A percentile compares a stretch with the other conserved stretches of the same genome.
phyloP scores from a whole-genome alignment of 64 coral and sea anemone species.

The Actinia tenebrosa region DNA sequence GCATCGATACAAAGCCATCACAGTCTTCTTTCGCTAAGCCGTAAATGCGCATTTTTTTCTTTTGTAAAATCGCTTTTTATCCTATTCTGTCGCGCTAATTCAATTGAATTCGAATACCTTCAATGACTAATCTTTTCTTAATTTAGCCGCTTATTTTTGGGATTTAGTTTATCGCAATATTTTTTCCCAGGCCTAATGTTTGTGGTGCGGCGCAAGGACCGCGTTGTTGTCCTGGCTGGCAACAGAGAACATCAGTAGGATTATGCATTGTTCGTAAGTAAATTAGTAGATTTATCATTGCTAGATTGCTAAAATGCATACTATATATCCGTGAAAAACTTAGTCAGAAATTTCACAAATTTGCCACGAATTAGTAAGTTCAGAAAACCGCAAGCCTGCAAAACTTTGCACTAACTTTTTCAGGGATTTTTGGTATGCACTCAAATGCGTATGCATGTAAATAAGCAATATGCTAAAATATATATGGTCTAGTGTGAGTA shows the following conservation, averaged over 20 bases:
- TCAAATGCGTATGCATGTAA: too few species aligned
- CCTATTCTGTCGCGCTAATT: neutral
- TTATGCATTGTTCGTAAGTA: conserved; percentile 95
- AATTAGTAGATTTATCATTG: neutral
- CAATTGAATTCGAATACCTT: neutral
- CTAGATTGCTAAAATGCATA: neutral
- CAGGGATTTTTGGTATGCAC: too few species aligned
- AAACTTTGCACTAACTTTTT: too few species aligned
- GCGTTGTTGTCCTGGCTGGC: conserved; percentile 82
- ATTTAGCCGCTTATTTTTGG: neutral
- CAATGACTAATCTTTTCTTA: neutral
- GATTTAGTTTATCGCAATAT: neutral
- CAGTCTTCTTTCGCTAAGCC: neutral
- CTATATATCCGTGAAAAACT: too few species aligned
- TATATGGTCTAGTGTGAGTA: too few species aligned
- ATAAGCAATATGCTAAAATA: too few species aligned
- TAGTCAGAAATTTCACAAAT: too few species aligned
- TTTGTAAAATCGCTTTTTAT: neutral
- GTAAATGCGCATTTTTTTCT: neutral
- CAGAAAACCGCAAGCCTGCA: too few species aligned
- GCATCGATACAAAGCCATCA: neutral
- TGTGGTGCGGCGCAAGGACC: conserved; percentile 64
- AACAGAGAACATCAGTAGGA: conserved; percentile 62
- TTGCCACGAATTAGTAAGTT: too few species aligned
- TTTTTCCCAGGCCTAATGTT: conserved; percentile 75